Evolutionary conservation across 2,888 invertebrate species (phyloP).

Genomic region (Epsilonema sp.): DNA sequence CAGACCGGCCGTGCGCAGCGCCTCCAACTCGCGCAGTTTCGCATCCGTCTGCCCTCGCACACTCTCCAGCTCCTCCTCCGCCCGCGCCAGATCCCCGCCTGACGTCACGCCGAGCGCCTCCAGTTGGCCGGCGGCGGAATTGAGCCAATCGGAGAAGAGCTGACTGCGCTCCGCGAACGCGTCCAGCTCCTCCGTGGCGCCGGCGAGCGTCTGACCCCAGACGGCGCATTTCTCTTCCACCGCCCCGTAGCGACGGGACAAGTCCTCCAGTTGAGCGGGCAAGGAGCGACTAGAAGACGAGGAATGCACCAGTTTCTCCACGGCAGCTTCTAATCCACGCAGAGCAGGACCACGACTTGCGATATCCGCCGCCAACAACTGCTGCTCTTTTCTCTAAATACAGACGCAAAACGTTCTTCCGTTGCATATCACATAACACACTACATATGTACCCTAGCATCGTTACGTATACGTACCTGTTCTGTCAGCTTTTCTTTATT

Average conservation of each 20-base stretch:
- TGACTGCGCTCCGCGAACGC: background rate
- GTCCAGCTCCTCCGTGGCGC: background rate
- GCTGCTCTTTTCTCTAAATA: conserved; percentile 67
- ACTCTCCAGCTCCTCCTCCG: background rate
- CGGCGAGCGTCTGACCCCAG: background rate
- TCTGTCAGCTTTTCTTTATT: conserved; percentile 23
- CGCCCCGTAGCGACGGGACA: background rate
- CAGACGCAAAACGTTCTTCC: no score
- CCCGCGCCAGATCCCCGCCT: background rate
- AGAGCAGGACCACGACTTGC: conserved; percentile 58
- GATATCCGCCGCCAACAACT: conserved; percentile 56
- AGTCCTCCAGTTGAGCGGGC: background rate
- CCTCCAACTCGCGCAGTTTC: background rate
- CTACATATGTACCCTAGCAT: no score
- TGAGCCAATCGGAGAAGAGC: background rate
- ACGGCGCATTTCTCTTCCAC: background rate
- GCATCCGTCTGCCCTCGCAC: background rate
- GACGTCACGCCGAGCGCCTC: no score
- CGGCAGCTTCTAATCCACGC: background rate
- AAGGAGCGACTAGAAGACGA: background rate
- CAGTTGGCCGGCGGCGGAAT: background rate
- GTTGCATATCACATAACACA: no score
- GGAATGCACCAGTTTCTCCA: background rate
- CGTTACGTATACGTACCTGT: conserved; percentile 18
- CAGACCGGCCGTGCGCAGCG: background rate